Conservation (phyloP, 2,888 invertebrate genomes). For the Harpagoxenus sublaevis region DNA sequence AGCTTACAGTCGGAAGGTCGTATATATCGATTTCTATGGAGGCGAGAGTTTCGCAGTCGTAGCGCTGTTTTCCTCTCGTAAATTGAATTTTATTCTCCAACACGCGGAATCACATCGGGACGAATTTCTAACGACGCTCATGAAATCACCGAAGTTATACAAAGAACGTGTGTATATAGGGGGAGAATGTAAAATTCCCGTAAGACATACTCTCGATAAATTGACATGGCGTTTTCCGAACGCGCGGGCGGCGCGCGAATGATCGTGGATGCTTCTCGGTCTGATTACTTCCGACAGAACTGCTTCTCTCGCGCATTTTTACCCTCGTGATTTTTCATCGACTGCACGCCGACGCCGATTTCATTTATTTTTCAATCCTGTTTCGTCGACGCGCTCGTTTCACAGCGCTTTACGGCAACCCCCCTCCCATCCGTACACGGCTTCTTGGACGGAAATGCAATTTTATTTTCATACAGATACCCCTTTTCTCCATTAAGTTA, state of each 20-base stretch:
- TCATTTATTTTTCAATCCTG: slow-evolving; percentile 51
- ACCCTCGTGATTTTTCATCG: slow-evolving; percentile 49
- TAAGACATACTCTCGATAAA: slow-evolving; percentile 33
- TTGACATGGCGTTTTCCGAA: slow-evolving; percentile 20
- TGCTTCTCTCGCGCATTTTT: slow-evolving; percentile 37
- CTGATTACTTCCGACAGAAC: slow-evolving; percentile 46
- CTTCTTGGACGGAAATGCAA: slow-evolving; percentile 25
- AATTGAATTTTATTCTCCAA: slow-evolving; percentile 23
- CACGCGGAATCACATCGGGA: slow-evolving; percentile 4
- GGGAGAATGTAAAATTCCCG: neutral
- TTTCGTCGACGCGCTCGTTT: slow-evolving; percentile 34
- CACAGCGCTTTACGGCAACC: slow-evolving; percentile 12
- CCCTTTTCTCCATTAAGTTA: slow-evolving; percentile 26
- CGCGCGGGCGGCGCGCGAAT: neutral
- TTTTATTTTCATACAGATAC: slow-evolving; percentile 44
- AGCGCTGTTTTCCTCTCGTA: slow-evolving; percentile 22
- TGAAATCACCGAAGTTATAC: slow-evolving; percentile 11
- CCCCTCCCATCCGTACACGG: neutral
- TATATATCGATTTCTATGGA: slow-evolving; percentile 15
- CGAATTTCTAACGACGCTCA: slow-evolving; percentile 31
- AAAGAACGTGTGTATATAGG: neutral
- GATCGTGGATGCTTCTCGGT: slow-evolving; percentile 32
- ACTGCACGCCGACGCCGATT: slow-evolving; percentile 23
- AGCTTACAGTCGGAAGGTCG: slow-evolving; percentile 21
- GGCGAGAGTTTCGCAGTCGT: slow-evolving; percentile 7